These are phyloP conservation scores for Struthidea cinerea DNA, from an alignment of 2,113 vertebrate species.

Conservation along the genomic window DNA sequence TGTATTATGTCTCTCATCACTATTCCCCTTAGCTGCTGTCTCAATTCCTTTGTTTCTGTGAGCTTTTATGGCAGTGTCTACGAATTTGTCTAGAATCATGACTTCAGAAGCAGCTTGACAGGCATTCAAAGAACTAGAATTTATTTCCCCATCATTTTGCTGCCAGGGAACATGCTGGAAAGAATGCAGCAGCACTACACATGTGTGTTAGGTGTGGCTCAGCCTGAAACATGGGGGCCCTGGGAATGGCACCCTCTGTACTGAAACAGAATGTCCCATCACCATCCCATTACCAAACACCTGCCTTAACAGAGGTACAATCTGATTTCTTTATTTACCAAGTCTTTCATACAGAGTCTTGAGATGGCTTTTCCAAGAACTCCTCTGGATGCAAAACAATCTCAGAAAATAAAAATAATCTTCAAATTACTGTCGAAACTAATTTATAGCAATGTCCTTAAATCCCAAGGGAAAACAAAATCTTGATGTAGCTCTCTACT, in stretches of 20 bases:
- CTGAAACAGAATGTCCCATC: neutral
- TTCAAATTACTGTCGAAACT: neutral
- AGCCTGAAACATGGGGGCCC: neutral
- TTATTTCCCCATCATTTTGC: conserved; percentile 6
- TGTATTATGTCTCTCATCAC: neutral
- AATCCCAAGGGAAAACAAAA: neutral
- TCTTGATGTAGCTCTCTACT: neutral
- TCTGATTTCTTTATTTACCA: neutral
- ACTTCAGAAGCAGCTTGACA: conserved; percentile 15
- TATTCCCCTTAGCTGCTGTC: neutral
- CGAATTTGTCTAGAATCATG: neutral
- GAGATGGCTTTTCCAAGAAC: neutral
- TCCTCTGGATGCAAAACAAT: neutral
- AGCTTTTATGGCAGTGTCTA: neutral
- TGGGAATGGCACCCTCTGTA: neutral
- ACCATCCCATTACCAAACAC: neutral
- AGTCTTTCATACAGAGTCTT: neutral
- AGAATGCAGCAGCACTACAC: neutral
- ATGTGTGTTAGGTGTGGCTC: neutral
- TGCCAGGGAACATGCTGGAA: neutral
- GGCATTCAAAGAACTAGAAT: neutral
- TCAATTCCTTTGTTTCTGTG: neutral
- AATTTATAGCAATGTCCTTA: neutral
- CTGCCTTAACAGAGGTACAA: neutral
- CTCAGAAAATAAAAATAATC: neutral